These are phyloP conservation scores for Campopleginae sp. DNA, from an alignment of 2,888 invertebrate species.

Conservation along the genomic window DNA sequence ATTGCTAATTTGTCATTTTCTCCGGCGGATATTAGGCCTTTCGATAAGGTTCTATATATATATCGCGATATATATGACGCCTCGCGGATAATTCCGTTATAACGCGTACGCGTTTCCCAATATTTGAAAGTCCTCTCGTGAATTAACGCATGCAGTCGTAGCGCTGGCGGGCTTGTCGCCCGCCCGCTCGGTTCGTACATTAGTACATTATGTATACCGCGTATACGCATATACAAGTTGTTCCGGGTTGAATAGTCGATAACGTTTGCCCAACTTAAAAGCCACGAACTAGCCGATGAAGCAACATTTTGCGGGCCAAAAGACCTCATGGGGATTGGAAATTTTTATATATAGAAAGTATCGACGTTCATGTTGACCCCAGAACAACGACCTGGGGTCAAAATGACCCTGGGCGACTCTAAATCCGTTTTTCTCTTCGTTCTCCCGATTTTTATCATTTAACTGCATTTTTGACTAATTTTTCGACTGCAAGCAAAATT, in stretches of 20 bases:
- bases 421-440: too few relatives aligned
- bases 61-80: conserved; percentile 4
- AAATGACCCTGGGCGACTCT: too few relatives aligned
- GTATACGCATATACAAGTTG: conserved; percentile 2
- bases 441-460: too few relatives aligned
- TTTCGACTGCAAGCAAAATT: too few relatives aligned
- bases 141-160: not conserved
- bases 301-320: not conserved
- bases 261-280: not conserved
- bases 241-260: not conserved
- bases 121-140: conserved; percentile 23
- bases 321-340: not conserved
- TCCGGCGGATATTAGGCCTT: conserved; percentile 25
- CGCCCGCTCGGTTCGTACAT: not conserved
- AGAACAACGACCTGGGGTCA: too few relatives aligned
- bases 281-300: not conserved
- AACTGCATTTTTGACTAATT: too few relatives aligned
- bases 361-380: not conserved
- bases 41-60: conserved; percentile 44
- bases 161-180: not conserved
- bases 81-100: conserved; percentile 25
- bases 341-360: not conserved
- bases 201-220: not conserved
- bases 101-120: conserved; percentile 26
- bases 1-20: conserved; percentile 41